phyloP scores from a whole-genome alignment of 2,113 vertebrate species.

The Atherinomorus stipes region DNA sequence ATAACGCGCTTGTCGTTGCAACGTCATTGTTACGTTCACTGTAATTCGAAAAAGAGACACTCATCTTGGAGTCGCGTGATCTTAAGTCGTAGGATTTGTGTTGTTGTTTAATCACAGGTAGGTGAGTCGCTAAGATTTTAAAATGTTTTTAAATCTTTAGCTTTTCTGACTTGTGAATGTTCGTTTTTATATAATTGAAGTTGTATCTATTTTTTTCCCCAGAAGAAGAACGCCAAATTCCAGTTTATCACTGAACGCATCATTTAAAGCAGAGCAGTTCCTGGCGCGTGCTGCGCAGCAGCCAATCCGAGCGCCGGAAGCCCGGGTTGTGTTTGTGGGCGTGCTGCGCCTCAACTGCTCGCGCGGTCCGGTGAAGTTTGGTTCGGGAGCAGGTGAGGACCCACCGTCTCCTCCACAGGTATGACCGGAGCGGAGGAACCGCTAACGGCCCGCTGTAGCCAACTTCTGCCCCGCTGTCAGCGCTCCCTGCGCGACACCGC shows the following conservation, averaged over 20 bases:
- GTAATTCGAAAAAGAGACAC: not conserved
- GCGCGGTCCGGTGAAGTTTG: slow-evolving; percentile 50
- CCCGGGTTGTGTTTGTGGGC: not conserved
- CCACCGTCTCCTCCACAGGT: slow-evolving; percentile 74
- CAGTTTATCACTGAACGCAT: not conserved
- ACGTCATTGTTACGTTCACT: not conserved
- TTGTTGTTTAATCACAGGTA: too few species aligned
- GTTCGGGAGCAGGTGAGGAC: slow-evolving; percentile 64
- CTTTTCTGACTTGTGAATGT: too few species aligned
- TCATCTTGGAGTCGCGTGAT: too few species aligned
- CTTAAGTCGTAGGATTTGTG: too few species aligned
- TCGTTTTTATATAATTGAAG: not conserved
- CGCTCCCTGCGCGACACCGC: not conserved
- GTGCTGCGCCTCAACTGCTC: slow-evolving; percentile 47
- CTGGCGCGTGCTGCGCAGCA: not conserved
- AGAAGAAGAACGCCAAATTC: not conserved
- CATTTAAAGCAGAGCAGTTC: not conserved
- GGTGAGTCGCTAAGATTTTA: too few species aligned
- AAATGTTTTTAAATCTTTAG: too few species aligned
- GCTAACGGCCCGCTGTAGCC: not conserved
- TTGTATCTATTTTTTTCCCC: too few species aligned
- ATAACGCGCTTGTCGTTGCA: not conserved
- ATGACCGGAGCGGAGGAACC: slow-evolving; percentile 31
- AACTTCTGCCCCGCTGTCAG: not conserved
- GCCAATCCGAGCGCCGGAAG: slow-evolving; percentile 33